phyloP scores from a whole-genome alignment of 2,888 invertebrate species.

The Chaitophorus viminalis region DNA sequence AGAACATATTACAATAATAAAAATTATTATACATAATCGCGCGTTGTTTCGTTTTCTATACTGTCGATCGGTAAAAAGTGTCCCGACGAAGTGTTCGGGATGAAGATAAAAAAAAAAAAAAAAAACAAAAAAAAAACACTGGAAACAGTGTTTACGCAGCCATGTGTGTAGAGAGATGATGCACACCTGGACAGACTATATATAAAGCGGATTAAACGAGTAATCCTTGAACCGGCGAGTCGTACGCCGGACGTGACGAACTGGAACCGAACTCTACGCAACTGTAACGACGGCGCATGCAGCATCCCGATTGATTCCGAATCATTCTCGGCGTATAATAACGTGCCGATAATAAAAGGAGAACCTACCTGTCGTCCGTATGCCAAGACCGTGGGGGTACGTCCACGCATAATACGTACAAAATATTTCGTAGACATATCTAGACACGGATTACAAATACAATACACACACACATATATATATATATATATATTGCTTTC shows the following conservation, averaged over 20 bases:
- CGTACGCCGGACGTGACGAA: slow-evolving; percentile 29
- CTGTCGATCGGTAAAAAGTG: background rate
- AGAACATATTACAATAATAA: no score
- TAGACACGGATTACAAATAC: no score
- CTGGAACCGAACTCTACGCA: slow-evolving; percentile 10
- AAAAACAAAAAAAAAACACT: no score
- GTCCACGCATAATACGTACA: background rate
- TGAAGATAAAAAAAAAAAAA: no score
- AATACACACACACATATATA: no score
- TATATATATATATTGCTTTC: background rate
- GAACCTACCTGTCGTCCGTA: no score
- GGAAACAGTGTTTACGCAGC: background rate
- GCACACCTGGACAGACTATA: slow-evolving; percentile 26
- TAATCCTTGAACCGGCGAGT: slow-evolving; percentile 50
- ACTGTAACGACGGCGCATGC: background rate
- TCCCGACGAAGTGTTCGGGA: background rate
- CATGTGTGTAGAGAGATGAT: background rate
- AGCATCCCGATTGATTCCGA: slow-evolving; percentile 8
- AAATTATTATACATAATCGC: no score
- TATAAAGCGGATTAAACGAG: slow-evolving; percentile 41
- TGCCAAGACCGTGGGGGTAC: no score
- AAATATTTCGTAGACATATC: background rate
- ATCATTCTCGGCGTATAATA: background rate
- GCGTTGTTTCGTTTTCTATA: background rate
- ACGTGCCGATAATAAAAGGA: background rate